phyloP scores from a whole-genome alignment of 2,888 invertebrate genomes.

The Phortica okadai region DNA sequence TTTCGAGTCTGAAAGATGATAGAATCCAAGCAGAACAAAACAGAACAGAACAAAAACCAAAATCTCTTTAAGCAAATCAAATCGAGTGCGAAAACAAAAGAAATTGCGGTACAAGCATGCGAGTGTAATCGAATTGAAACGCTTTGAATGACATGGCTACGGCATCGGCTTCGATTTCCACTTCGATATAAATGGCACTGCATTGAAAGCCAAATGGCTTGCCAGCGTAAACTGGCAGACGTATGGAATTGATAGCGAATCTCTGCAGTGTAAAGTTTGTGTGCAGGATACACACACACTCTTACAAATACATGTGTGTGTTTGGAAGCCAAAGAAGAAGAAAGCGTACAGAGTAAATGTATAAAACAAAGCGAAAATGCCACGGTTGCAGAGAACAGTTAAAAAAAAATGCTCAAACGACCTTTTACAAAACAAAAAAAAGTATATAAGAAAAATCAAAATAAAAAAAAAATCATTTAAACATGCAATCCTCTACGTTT shows the following conservation, averaged over 20 bases:
- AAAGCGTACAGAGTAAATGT: neutral
- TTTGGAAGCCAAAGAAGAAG: neutral
- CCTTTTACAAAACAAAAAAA: neutral
- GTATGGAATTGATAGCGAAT: conserved; percentile 46
- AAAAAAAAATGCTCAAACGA: neutral
- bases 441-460: neutral
- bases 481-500: neutral
- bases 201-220: neutral
- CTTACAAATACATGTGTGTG: neutral
- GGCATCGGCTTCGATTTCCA: neutral
- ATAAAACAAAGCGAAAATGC: neutral
- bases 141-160: neutral
- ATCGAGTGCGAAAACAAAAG: conserved; percentile 57
- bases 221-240: conserved; percentile 19
- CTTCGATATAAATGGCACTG: neutral
- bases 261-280: conserved; percentile 42
- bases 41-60: conserved; percentile 36
- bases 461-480: neutral
- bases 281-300: conserved; percentile 17
- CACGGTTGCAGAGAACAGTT: neutral
- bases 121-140: neutral
- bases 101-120: conserved; percentile 31
- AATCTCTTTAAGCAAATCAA: conserved; percentile 58
- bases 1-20: conserved; percentile 39
- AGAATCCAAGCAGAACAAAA: conserved; percentile 20